Evolutionary conservation across 2,113 vertebrate species (phyloP).

Genomic region (Notothenia rossii): DNA sequence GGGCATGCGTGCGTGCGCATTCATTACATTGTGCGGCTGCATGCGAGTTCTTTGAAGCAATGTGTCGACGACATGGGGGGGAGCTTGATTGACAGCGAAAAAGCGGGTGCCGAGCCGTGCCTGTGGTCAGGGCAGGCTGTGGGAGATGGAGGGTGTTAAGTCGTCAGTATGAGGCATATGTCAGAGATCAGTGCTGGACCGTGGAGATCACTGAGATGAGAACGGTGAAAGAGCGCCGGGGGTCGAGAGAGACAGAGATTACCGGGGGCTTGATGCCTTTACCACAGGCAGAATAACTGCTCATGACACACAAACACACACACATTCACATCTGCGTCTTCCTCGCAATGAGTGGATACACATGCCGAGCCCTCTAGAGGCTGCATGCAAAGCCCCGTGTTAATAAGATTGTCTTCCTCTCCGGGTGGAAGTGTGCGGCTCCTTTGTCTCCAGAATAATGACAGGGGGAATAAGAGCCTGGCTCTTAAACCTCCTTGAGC

Average conservation of each 20-base stretch:
- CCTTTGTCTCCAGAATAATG: conserved; percentile 66
- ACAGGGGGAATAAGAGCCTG: conserved; percentile 51
- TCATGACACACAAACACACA: conserved; percentile 13
- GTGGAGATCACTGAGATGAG: conserved; percentile 61
- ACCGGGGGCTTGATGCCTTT: conserved; percentile 57
- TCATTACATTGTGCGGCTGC: conserved; percentile 33
- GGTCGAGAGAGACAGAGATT: conserved; percentile 58
- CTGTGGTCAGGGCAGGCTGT: conserved; percentile 61
- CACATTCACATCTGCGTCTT: conserved; percentile 25
- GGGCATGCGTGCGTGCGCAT: conserved; percentile 19
- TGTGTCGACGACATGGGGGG: background rate
- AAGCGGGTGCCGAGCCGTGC: conserved; percentile 46
- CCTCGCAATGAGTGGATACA: conserved; percentile 7
- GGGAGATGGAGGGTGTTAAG: conserved; percentile 72
- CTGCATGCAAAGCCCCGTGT: conserved; percentile 44
- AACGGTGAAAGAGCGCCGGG: conserved; percentile 35
- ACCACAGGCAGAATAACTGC: conserved; percentile 52
- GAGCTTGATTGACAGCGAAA: conserved; percentile 58
- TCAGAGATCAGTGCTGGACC: conserved; percentile 71
- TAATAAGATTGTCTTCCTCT: conserved; percentile 62
- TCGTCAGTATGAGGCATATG: conserved; percentile 77
- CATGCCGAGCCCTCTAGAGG: conserved; percentile 32
- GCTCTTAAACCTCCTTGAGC: conserved; percentile 62
- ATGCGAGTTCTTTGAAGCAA: conserved; percentile 40
- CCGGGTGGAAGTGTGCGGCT: conserved; percentile 24